Conservation (phyloP, 1,140 invertebrate species). For the Drosophila guanche region DNA sequence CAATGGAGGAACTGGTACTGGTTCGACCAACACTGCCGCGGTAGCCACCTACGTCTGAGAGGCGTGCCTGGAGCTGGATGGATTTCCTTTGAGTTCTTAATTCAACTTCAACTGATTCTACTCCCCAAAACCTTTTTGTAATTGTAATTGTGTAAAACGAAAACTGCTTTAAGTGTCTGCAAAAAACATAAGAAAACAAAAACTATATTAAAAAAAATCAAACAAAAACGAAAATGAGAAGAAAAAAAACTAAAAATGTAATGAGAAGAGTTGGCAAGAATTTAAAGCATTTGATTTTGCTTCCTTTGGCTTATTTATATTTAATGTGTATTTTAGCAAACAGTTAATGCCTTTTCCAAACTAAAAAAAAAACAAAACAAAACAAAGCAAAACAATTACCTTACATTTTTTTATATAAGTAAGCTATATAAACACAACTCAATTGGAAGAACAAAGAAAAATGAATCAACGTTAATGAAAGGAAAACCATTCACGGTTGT, state of each 20-base stretch:
- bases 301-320: constrained; percentile 62
- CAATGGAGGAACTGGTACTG: constrained; percentile 25
- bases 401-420: constrained; percentile 21
- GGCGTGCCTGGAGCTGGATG: constrained; percentile 16
- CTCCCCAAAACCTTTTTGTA: constrained; percentile 25
- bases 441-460: background rate
- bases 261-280: constrained; percentile 53
- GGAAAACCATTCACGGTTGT: constrained; percentile 18
- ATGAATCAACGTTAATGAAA: constrained; percentile 17
- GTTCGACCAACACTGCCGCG: constrained; percentile 50
- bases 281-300: constrained; percentile 69
- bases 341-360: constrained; percentile 48
- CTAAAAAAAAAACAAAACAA: constrained; percentile 23
- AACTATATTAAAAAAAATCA: constrained; percentile 21
- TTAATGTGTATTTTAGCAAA: constrained; percentile 33
- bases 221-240: constrained; percentile 1
- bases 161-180: constrained; percentile 70
- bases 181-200: constrained; percentile 31
- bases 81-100: constrained; percentile 7
- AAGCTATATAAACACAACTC: background rate
- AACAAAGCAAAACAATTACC: constrained; percentile 8
- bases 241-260: constrained; percentile 23
- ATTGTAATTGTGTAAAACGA: constrained; percentile 52
- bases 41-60: constrained; percentile 81
- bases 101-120: constrained; percentile 19